Base-by-base conservation (phyloP, 2,888 invertebrate species). In the Trilocha varians region DNA sequence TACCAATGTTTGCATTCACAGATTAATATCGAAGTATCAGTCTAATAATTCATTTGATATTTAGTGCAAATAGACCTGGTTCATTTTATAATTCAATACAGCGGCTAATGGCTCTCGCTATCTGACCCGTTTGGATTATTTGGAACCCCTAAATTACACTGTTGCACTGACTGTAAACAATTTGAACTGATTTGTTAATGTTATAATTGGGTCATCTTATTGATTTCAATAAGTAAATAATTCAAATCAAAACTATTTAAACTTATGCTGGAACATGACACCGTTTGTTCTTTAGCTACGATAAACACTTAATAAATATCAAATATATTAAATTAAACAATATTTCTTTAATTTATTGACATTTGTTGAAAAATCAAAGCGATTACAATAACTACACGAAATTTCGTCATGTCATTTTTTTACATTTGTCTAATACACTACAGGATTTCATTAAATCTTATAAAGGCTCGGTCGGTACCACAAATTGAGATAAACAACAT, bases 401-500 rank as follows among this genome's bases (percentile, higher is more conserved):
- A 25, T 25, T 25, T 25, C 25, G 25, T 25, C 25, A 25, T 25
- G 6, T 6, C 25, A 25, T 11, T 25, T 11, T 25, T 9, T 25
- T 25, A 6, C 8, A 25, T 2, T 11, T 25, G 25, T n/a, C 58
- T 59, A 54, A 49, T 42, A 39, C 38, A 44, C 37, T 36, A 32
- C 15, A 42, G 47, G 48, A 48, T 47, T 5, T 11, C 6, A 25
- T 25, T 25, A 25, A 11, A 9, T 25, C 25, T 57, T 52, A 65
- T 59, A 57, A 55, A 57, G 57, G 57, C 52, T 48, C 49, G 47
- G 40, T 47, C 47, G 35, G 45, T 43, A 49, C 40, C 45, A 53
- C 54, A 59, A 57, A 57, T 62, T 57, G 49, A 60, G 59, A 62
- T 65, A 63, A 64, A 68, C 64, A 60, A 57, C 66, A 68, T 58